Base-by-base conservation (phyloP, 2,113 vertebrate species). In the Pituophis catenifer region DNA sequence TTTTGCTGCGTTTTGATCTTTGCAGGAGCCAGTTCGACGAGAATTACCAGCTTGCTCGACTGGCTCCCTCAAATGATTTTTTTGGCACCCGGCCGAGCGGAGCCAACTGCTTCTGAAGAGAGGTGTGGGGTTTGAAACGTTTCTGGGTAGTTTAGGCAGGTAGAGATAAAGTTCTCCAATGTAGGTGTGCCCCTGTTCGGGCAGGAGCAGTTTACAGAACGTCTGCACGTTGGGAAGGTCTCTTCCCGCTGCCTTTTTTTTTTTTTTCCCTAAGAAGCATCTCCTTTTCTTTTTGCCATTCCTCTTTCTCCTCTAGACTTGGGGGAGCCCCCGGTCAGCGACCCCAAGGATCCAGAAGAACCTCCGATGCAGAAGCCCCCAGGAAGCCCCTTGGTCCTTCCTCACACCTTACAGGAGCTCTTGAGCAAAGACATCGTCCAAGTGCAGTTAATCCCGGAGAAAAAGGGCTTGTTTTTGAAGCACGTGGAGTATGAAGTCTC, bases 381-480 rank as follows among this genome's bases (percentile, higher is more conserved):
- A 93, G 98, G 98, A 88, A 98, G 98, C 94, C 98, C 97, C 2
- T 97, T 99, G 94, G 97, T 98, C 88, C 95, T 99, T 91, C 95
- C 98, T 33, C 96, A 97, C 95, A 99, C 98, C 24, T 97, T 99
- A 59, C 98, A 98, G 94, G 98, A 98, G 91, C 98, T 99, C 93
- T 96, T 99, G 97, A 97, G 96, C 95, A 97, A 97, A 75, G 99
- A 99, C 89, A 97, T 96, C 0, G 98, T 99, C 93, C 98, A 98
- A 95, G 98, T 99, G 97, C 98, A 99, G 97, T 98, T 99, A 89
- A 99, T 99, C 88, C 99, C 99, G 0, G 99, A 99, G 98, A 99
- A 99, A 98, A 99, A 99, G 94, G 99, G 99, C 38, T 97, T 99
- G 92, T 99, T 99, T 91, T 98, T 99, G 90, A 99, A 99, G 97